phyloP scores from a whole-genome alignment of 2,797 vertebrate species.

The Alosa sapidissima region DNA sequence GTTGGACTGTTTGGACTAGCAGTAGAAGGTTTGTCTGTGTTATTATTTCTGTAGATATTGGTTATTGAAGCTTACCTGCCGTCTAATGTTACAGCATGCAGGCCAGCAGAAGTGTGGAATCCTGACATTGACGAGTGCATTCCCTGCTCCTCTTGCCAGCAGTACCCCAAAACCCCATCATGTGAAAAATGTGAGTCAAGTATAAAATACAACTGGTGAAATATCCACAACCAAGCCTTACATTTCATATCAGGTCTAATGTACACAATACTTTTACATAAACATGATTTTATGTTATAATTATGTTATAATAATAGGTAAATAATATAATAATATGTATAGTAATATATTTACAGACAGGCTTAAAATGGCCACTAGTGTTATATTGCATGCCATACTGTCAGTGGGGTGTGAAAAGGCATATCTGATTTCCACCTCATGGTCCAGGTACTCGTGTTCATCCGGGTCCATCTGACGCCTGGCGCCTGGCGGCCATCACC shows the following conservation, averaged over 20 bases:
- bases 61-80: not conserved
- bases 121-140: conserved; percentile 68
- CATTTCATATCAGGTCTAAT: not conserved
- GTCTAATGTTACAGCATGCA: conserved; percentile 51
- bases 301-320: not conserved
- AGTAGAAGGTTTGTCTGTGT: not conserved
- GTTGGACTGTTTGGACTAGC: not conserved
- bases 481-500: conserved; percentile 79
- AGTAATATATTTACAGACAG: no score
- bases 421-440: not conserved
- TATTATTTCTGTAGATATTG: not conserved
- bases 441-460: conserved; percentile 48
- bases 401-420: not conserved
- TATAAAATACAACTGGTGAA: not conserved
- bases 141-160: conserved; percentile 69
- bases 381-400: not conserved
- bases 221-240: not conserved
- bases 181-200: conserved; percentile 76
- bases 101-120: conserved; percentile 71
- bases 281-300: not conserved
- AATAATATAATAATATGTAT: not conserved
- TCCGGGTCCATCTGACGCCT: conserved; percentile 64
- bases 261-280: not conserved
- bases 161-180: conserved; percentile 77
- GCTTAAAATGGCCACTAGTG: not conserved